These are phyloP conservation scores for Orientallactaga bullata DNA, from an alignment of 2,113 vertebrate genomes.

Conservation along the genomic window DNA sequence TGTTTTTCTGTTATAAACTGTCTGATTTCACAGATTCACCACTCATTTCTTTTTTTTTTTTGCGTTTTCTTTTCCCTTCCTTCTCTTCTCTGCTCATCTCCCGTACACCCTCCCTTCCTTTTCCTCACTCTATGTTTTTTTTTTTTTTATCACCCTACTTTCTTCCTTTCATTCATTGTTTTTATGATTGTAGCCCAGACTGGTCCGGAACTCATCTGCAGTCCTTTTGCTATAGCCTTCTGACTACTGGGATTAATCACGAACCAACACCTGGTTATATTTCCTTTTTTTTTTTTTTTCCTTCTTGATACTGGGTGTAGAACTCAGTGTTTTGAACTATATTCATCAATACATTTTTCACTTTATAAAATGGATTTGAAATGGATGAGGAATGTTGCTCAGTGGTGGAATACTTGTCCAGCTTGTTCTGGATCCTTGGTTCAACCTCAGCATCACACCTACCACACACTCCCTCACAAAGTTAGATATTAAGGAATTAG, in stretches of 20 bases:
- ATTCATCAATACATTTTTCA: too few relatives aligned
- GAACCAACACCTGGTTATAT: not conserved
- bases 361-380: not conserved
- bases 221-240: not conserved
- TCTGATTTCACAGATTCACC: not conserved
- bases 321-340: too few relatives aligned
- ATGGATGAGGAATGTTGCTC: not conserved
- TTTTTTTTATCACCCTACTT: too few relatives aligned
- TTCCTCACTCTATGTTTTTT: not conserved
- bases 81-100: not conserved
- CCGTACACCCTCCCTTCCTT: too few relatives aligned
- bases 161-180: too few relatives aligned
- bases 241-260: not conserved
- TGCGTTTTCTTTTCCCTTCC: not conserved
- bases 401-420: not conserved
- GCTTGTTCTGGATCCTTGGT: not conserved
- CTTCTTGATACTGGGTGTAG: too few relatives aligned
- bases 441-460: not conserved
- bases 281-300: not conserved
- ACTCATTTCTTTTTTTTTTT: not conserved
- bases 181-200: not conserved
- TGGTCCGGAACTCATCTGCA: not conserved
- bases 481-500: not conserved
- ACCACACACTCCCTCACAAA: not conserved
- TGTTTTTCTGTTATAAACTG: not conserved